Percentiles rank a stretch among this genome's conserved stretches.
Evolutionary conservation across 2,797 vertebrate genomes (phyloP).

Genomic region (Masticophis lateralis): DNA sequence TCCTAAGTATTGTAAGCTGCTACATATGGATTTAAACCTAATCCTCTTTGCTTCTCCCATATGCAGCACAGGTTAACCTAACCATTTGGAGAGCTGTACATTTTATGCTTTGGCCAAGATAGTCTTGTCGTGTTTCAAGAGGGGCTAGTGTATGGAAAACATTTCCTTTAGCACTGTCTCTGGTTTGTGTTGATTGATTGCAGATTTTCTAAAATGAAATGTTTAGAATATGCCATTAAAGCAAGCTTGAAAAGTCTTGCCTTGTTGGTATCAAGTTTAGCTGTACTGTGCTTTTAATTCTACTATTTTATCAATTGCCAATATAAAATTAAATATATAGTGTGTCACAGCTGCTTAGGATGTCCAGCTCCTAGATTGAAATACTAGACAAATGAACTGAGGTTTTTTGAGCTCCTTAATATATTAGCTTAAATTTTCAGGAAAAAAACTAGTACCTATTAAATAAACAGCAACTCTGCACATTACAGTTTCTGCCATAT

Average conservation of each 20-base stretch:
- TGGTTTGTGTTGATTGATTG: slow-evolving; percentile 75
- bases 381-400: slow-evolving; percentile 65
- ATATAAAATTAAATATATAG: slow-evolving; percentile 75
- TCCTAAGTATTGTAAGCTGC: slow-evolving; percentile 81
- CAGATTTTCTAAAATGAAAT: slow-evolving; percentile 73
- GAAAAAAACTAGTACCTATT: slow-evolving; percentile 76
- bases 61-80: slow-evolving; percentile 78
- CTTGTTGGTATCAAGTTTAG: slow-evolving; percentile 79
- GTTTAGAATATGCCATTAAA: slow-evolving; percentile 76
- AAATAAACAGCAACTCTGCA: slow-evolving; percentile 57
- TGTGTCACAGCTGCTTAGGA: slow-evolving; percentile 82
- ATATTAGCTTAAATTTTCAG: slow-evolving; percentile 82
- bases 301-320: slow-evolving; percentile 84
- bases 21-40: slow-evolving; percentile 76
- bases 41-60: slow-evolving; percentile 74
- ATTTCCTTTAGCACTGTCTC: slow-evolving; percentile 75
- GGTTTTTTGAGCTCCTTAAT: slow-evolving; percentile 70
- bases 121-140: slow-evolving; percentile 70
- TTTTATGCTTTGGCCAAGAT: slow-evolving; percentile 68
- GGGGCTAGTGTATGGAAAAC: slow-evolving; percentile 58
- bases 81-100: slow-evolving; percentile 71
- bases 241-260: slow-evolving; percentile 67
- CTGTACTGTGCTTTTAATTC: slow-evolving; percentile 83
- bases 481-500: slow-evolving; percentile 65
- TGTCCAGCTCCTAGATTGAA: slow-evolving; percentile 77